A percentile compares a stretch with the other conserved stretches of the same genome.
phyloP scores from a whole-genome alignment of 2,113 vertebrate genomes.

The Pseudopodoces humilis region DNA sequence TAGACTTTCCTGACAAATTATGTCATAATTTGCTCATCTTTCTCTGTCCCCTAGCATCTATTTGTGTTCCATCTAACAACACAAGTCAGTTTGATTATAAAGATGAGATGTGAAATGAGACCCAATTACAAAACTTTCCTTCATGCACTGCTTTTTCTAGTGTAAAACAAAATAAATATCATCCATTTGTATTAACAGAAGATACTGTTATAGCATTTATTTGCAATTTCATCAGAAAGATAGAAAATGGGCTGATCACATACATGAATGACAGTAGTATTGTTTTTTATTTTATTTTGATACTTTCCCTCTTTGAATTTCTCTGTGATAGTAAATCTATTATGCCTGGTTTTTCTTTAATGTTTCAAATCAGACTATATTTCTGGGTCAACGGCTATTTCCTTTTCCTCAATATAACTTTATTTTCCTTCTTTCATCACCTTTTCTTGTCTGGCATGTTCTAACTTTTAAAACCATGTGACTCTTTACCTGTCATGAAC shows the following conservation, averaged over 20 bases:
- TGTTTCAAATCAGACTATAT: neutral
- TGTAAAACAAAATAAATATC: neutral
- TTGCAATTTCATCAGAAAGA: neutral
- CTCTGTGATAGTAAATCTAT: neutral
- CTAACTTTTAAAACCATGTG: neutral
- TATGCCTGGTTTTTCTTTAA: neutral
- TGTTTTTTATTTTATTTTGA: neutral
- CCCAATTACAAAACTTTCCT: neutral
- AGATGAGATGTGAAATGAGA: neutral
- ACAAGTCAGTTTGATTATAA: neutral
- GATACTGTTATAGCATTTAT: neutral
- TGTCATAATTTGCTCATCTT: neutral
- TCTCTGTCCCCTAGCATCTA: neutral
- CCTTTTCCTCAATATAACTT: neutral
- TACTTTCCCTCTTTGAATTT: neutral
- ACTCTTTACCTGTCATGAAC: neutral
- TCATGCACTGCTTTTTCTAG: neutral
- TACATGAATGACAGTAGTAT: neutral
- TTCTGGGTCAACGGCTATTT: neutral
- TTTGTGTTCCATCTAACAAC: neutral
- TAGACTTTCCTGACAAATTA: neutral
- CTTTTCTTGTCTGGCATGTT: neutral
- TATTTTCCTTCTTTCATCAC: neutral
- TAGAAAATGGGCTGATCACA: neutral
- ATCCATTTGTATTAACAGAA: neutral